Conservation (phyloP, 2,113 vertebrate species). For the Columbina picui region DNA sequence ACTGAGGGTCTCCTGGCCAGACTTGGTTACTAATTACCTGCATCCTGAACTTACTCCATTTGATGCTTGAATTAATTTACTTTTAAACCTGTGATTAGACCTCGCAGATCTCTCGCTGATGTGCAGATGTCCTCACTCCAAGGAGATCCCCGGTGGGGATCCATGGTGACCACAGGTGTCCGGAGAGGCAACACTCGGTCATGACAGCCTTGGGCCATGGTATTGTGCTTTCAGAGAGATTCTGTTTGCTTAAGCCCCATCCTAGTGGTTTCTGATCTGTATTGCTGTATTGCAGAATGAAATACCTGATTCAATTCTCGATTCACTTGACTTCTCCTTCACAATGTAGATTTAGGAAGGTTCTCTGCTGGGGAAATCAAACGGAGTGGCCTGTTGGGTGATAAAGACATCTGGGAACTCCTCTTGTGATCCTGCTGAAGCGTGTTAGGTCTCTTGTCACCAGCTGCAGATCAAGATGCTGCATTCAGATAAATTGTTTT, state of each 20-base stretch:
- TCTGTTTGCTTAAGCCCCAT: neutral
- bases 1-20: neutral
- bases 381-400: neutral
- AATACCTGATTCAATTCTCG: neutral
- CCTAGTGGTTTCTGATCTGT: neutral
- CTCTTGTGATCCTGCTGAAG: neutral
- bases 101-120: neutral
- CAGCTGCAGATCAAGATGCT: neutral
- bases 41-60: neutral
- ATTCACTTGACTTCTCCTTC: neutral
- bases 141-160: no score
- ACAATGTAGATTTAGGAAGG: neutral
- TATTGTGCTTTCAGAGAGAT: neutral
- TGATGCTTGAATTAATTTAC: neutral
- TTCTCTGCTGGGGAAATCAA: constrained; percentile 4
- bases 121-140: neutral
- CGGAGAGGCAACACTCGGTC: neutral
- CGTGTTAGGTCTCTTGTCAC: neutral
- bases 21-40: neutral
- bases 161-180: neutral
- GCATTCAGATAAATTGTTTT: neutral
- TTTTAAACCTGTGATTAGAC: neutral
- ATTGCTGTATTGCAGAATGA: neutral
- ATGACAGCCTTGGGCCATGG: neutral
- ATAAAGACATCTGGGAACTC: neutral